Conservation (phyloP, 2,888 invertebrate species). For the Metacarcinus magister region DNA sequence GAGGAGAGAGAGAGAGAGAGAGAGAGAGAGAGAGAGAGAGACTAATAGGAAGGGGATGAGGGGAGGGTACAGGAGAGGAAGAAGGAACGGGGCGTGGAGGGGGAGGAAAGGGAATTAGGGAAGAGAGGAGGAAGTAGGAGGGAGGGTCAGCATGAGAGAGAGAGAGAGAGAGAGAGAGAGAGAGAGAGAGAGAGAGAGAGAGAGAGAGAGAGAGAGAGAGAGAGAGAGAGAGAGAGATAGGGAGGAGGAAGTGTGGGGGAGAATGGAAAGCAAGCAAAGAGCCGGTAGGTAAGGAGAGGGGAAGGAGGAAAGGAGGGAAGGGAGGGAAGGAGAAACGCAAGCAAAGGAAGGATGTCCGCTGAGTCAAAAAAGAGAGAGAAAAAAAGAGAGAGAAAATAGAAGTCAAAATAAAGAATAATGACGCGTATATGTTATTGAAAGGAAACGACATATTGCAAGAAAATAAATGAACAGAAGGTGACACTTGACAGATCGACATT, state of each 20-base stretch:
- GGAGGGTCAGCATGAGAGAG: not conserved
- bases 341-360: not conserved
- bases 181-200: slow-evolving; percentile 48
- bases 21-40: not conserved
- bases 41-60: not conserved
- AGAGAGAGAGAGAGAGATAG: not conserved
- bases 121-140: slow-evolving; percentile 44
- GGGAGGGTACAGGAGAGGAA: not conserved
- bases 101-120: not conserved
- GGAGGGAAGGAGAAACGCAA: not conserved
- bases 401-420: not conserved
- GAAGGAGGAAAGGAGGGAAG: not conserved
- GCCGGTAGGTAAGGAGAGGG: not conserved
- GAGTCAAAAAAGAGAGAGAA: not conserved
- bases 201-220: slow-evolving; percentile 48
- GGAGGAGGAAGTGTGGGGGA: not conserved
- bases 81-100: slow-evolving; percentile 52
- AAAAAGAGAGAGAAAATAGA: not conserved
- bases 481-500: not conserved
- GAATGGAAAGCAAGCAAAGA: not conserved
- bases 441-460: not conserved
- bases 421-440: not conserved
- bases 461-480: not conserved
- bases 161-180: slow-evolving; percentile 41
- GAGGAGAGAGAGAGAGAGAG: not conserved